These are phyloP conservation scores for Gerris lacustris DNA, from an alignment of 2,888 invertebrate genomes.

Conservation along the genomic window DNA sequence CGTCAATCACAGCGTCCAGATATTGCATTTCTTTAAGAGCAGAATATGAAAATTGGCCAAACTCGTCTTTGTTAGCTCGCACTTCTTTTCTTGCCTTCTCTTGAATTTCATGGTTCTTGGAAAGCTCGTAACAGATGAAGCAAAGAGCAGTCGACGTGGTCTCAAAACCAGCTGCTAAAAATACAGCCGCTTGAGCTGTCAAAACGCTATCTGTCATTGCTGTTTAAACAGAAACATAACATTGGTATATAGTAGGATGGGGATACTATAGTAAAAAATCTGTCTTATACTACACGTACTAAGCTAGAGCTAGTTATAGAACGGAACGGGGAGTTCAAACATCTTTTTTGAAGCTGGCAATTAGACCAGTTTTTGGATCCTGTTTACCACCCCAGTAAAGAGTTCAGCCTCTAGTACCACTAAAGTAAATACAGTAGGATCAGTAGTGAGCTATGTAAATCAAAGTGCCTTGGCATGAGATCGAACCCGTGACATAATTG, in stretches of 20 bases:
- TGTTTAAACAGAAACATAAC: not conserved
- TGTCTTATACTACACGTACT: no score
- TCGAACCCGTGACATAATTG: no score
- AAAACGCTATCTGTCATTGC: conserved; percentile 17
- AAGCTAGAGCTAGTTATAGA: no score
- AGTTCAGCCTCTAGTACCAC: no score
- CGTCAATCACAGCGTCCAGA: conserved; percentile 12
- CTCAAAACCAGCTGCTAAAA: conserved; percentile 20
- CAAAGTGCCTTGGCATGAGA: no score
- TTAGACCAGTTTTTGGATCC: no score
- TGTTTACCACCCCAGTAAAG: no score
- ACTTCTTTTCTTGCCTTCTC: conserved; percentile 7
- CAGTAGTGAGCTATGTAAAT: no score
- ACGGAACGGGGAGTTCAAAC: no score
- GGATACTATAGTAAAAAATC: no score
- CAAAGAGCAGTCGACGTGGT: conserved; percentile 10
- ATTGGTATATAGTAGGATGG: not conserved
- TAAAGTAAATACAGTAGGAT: no score
- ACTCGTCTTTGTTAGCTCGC: not conserved
- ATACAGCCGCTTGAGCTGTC: conserved; percentile 19
- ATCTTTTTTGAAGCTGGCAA: no score
- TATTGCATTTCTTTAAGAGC: conserved; percentile 20
- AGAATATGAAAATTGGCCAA: conserved; percentile 13
- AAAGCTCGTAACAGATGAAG: conserved; percentile 14
- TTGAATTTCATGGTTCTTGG: conserved; percentile 15